Percentiles rank a stretch among this genome's conserved stretches.
These are phyloP conservation scores for Melanotaenia pygmaea DNA, from an alignment of 2,797 vertebrate genomes.

Conservation along the genomic window DNA sequence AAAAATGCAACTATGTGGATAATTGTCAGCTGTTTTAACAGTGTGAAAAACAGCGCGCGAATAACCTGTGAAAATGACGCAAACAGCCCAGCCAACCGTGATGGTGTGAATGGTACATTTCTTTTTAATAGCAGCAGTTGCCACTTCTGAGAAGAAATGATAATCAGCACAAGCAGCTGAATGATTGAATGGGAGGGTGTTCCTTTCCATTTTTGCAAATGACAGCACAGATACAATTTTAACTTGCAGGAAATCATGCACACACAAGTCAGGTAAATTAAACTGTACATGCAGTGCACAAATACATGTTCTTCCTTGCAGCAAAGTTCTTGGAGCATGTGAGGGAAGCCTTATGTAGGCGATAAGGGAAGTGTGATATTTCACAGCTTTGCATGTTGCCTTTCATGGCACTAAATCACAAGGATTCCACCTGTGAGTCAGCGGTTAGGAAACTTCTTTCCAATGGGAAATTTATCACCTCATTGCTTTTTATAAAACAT, in stretches of 20 bases:
- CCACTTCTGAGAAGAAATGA: slow-evolving; percentile 5
- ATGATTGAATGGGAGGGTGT: background rate
- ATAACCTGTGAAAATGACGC: slow-evolving; percentile 46
- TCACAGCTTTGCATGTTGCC: slow-evolving; percentile 58
- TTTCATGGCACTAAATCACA: slow-evolving; percentile 53
- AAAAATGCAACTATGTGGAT: slow-evolving; percentile 33
- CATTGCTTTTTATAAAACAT: slow-evolving; percentile 16
- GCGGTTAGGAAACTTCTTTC: slow-evolving; percentile 45
- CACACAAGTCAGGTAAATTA: slow-evolving; percentile 5
- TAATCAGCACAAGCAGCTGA: slow-evolving; percentile 27
- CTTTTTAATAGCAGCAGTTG: slow-evolving; percentile 61
- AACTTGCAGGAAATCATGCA: slow-evolving; percentile 1
- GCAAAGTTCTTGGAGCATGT: slow-evolving; percentile 51
- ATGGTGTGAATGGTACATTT: slow-evolving; percentile 60
- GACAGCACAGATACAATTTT: slow-evolving; percentile 11
- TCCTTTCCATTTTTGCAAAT: slow-evolving; percentile 4
- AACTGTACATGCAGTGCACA: background rate
- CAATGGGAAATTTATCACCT: slow-evolving; percentile 31
- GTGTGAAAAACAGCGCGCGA: slow-evolving; percentile 1
- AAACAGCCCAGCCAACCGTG: slow-evolving; percentile 34
- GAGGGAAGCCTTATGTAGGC: slow-evolving; percentile 71
- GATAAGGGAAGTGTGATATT: slow-evolving; percentile 71
- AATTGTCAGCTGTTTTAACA: slow-evolving; percentile 26
- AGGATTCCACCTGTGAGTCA: slow-evolving; percentile 69
- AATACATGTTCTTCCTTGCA: slow-evolving; percentile 24